Percentiles rank a stretch among this genome's conserved stretches.
Conservation (phyloP, 2,888 invertebrate species). For the Beris chalybata region DNA sequence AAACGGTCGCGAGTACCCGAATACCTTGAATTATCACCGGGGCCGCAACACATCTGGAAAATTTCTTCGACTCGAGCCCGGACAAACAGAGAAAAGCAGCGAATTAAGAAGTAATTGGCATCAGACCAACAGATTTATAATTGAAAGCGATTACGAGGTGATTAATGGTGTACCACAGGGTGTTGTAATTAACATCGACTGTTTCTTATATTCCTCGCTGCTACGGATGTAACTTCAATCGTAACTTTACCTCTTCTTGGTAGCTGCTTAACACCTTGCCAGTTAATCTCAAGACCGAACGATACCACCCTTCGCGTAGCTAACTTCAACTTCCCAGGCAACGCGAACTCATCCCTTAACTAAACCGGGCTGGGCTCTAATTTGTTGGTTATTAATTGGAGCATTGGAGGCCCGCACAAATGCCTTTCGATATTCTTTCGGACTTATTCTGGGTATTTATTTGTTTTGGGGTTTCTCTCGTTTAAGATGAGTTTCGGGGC, state of each 20-base stretch:
- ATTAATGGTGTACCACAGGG: constrained; percentile 34
- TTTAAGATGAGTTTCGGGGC: constrained; percentile 9
- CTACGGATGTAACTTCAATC: not conserved
- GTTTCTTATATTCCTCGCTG: not conserved
- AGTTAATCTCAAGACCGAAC: not conserved
- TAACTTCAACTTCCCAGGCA: too few relatives aligned
- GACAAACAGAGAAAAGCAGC: constrained; percentile 4
- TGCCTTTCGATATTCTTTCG: constrained; percentile 20
- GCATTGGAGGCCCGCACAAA: constrained; percentile 25
- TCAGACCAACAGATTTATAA: constrained; percentile 34
- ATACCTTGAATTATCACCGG: too few relatives aligned
- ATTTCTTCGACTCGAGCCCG: too few relatives aligned
- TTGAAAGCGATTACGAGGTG: constrained; percentile 34
- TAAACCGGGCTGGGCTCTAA: constrained; percentile 22
- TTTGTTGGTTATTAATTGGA: constrained; percentile 30
- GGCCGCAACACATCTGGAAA: too few relatives aligned
- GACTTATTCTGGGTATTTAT: constrained; percentile 4
- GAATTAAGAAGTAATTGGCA: constrained; percentile 32
- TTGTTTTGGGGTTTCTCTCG: constrained; percentile 12
- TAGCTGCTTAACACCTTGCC: not conserved
- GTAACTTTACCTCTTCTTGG: not conserved
- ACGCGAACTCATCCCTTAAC: too few relatives aligned
- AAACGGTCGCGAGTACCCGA: too few relatives aligned
- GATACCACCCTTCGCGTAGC: too few relatives aligned
- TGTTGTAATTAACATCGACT: constrained; percentile 25